Percentiles rank a stretch among this genome's conserved stretches.
Conservation (phyloP, 2,113 vertebrate species). For the Alces alces region DNA sequence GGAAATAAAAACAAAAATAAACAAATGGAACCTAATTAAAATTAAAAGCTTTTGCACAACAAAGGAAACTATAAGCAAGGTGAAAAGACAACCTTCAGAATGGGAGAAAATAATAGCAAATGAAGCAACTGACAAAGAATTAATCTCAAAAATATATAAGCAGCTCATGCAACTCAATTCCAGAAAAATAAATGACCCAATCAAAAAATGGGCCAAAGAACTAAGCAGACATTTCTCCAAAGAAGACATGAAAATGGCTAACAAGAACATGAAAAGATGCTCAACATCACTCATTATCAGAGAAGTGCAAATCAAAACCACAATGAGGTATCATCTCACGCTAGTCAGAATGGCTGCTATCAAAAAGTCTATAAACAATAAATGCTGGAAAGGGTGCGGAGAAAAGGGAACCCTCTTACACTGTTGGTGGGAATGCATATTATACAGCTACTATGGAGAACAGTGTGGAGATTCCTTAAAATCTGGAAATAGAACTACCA, state of each 20-base stretch:
- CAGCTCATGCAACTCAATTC: not conserved
- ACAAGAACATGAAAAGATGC: not conserved
- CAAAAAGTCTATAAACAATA: not conserved
- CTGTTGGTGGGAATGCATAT: not conserved
- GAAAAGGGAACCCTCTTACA: not conserved
- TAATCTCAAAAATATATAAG: not conserved
- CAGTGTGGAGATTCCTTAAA: not conserved
- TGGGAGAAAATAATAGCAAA: not conserved
- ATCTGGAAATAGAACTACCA: not conserved
- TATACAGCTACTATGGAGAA: not conserved
- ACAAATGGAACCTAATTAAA: not conserved
- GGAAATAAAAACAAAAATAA: not conserved
- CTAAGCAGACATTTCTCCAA: not conserved
- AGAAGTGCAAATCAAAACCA: not conserved
- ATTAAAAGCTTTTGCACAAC: not conserved
- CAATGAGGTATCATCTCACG: not conserved
- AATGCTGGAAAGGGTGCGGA: not conserved
- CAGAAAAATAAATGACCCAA: not conserved
- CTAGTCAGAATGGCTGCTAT: not conserved
- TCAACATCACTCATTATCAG: not conserved
- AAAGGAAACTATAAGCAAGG: not conserved
- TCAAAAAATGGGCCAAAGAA: not conserved
- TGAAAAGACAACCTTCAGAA: not conserved
- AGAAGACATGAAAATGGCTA: not conserved
- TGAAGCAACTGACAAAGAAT: not conserved